Evolutionary conservation across 2,113 vertebrate species (phyloP).

Genomic region (Mus spicilegus): DNA sequence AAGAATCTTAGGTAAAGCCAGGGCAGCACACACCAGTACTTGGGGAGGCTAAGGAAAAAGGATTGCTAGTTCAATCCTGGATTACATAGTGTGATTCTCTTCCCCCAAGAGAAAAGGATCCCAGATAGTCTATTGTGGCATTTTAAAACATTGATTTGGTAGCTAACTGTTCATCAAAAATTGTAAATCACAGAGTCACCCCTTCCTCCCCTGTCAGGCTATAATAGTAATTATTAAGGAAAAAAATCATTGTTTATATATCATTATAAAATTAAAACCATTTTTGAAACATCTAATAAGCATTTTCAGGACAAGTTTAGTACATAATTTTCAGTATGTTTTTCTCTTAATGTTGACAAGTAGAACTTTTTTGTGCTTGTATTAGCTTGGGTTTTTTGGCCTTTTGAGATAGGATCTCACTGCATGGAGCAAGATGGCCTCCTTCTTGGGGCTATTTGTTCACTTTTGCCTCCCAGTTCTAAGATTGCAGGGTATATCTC

Average conservation of each 20-base stretch:
- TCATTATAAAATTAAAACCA: neutral
- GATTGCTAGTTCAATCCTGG: neutral
- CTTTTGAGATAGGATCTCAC: neutral
- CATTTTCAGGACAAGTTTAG: slow-evolving; percentile 46
- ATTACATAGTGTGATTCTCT: neutral
- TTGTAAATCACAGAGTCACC: neutral
- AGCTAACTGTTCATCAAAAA: neutral
- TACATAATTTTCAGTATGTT: slow-evolving; percentile 1
- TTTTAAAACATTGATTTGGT: slow-evolving; percentile 58
- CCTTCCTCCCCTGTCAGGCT: slow-evolving; percentile 6
- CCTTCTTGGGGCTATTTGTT: neutral
- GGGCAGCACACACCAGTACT: neutral
- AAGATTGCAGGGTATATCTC: neutral
- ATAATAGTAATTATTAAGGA: slow-evolving; percentile 18
- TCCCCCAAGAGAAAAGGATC: neutral
- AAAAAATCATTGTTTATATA: neutral
- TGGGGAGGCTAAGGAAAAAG: neutral
- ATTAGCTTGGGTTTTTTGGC: neutral
- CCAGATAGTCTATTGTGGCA: neutral
- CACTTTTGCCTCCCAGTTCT: too few species aligned
- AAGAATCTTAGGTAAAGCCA: neutral
- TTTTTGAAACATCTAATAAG: slow-evolving; percentile 42
- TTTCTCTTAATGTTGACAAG: neutral
- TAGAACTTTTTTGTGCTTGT: neutral
- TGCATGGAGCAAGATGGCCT: neutral